Evolutionary conservation across 2,888 invertebrate species (phyloP).

Genomic region (Agrenia bidenticulata): DNA sequence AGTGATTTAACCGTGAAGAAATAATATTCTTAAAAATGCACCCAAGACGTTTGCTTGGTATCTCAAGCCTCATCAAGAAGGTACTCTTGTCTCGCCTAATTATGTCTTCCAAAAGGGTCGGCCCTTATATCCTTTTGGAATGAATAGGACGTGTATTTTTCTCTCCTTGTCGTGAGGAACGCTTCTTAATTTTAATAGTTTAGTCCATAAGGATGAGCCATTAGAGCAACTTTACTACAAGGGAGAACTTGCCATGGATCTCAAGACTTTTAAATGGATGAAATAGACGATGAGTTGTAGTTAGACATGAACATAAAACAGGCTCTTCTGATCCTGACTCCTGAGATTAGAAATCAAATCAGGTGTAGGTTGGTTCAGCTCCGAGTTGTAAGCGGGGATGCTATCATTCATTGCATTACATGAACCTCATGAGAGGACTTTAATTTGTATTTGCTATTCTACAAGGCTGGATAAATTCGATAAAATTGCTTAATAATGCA

Average conservation of each 20-base stretch:
- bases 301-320: too few relatives aligned
- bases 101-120: slow-evolving; percentile 5
- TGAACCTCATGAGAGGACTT: neutral
- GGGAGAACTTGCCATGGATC: too few relatives aligned
- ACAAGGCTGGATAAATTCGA: slow-evolving; percentile 18
- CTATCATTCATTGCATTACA: slow-evolving; percentile 1
- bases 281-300: too few relatives aligned
- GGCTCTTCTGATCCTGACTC: too few relatives aligned
- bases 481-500: slow-evolving; percentile 22
- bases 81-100: slow-evolving; percentile 12
- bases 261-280: too few relatives aligned
- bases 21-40: too few relatives aligned
- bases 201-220: neutral
- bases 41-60: too few relatives aligned
- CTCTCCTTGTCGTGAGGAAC: too few relatives aligned
- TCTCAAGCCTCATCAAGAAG: neutral
- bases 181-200: neutral
- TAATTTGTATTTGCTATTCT: slow-evolving; percentile 15
- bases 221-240: too few relatives aligned
- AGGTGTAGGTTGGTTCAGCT: slow-evolving; percentile 15
- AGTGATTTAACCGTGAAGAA: too few relatives aligned
- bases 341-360: slow-evolving; percentile 4
- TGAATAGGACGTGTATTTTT: too few relatives aligned
- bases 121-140: neutral
- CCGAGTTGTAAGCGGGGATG: neutral